Evolutionary conservation across 1,140 invertebrate species (phyloP).

Genomic region (Papilio xuthus): DNA sequence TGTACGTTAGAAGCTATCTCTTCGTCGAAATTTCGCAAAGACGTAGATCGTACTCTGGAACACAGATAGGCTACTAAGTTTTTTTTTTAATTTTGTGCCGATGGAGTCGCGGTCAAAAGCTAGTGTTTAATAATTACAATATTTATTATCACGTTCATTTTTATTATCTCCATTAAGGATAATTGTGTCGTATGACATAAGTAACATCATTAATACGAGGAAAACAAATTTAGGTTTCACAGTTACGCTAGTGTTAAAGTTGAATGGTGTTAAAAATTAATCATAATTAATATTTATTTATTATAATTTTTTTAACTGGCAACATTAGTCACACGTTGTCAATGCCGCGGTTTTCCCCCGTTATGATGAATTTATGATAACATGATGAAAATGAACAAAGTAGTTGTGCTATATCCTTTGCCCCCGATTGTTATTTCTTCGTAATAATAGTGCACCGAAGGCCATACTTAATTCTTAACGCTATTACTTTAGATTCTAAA

Average conservation of each 20-base stretch:
- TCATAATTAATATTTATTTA: not conserved
- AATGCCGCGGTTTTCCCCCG: not conserved
- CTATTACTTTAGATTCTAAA: no score
- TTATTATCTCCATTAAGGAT: constrained; percentile 4
- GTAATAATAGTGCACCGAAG: no score
- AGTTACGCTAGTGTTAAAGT: not conserved
- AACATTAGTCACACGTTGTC: not conserved
- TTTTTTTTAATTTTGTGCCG: no score
- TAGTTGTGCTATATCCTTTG: no score
- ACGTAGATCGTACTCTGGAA: no score
- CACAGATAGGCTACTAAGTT: no score
- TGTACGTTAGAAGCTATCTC: no score
- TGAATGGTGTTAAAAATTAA: not conserved
- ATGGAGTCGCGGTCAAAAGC: not conserved
- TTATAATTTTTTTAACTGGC: not conserved
- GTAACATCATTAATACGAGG: not conserved
- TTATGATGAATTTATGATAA: not conserved
- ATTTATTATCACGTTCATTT: no score
- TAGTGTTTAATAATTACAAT: not conserved
- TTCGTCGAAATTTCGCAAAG: no score
- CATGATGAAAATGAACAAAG: not conserved
- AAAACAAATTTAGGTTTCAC: not conserved
- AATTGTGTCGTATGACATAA: not conserved
- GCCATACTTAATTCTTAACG: no score
- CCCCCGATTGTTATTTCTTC: no score